Conservation (phyloP, 2,113 vertebrate genomes). For the Psittacus erithacus region DNA sequence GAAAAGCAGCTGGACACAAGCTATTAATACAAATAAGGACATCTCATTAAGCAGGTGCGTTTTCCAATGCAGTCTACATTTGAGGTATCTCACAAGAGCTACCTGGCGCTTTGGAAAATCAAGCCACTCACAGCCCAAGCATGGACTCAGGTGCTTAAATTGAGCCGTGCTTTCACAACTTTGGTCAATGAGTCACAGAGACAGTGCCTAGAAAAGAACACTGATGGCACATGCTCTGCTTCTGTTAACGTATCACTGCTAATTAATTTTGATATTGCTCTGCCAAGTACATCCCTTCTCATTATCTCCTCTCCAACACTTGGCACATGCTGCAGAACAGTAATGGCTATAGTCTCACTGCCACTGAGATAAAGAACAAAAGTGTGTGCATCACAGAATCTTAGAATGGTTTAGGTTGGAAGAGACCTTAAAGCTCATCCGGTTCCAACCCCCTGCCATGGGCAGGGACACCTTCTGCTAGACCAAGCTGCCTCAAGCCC, state of each 20-base stretch:
- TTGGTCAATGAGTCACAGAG: not conserved
- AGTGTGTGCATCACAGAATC: not conserved
- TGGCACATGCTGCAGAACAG: not conserved
- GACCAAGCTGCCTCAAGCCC: not conserved
- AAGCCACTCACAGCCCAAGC: not conserved
- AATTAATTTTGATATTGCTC: not conserved
- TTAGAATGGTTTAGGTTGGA: not conserved
- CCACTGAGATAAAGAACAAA: not conserved
- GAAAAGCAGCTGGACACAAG: not conserved
- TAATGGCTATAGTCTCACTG: fast-evolving
- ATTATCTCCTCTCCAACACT: too few relatives aligned
- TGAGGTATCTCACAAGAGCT: not conserved
- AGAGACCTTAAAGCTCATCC: not conserved
- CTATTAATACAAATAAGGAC: not conserved
- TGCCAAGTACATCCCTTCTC: not conserved
- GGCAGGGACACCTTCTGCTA: not conserved
- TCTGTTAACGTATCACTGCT: fast-evolving
- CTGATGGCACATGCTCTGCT: not conserved
- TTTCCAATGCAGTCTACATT: not conserved
- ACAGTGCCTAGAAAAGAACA: fast-evolving
- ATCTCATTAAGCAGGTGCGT: not conserved
- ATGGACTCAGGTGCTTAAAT: not conserved
- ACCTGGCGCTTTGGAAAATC: not conserved
- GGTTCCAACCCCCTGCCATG: not conserved
- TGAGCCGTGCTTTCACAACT: not conserved